A percentile compares a stretch with the other conserved stretches of the same genome.
phyloP scores from a whole-genome alignment of 1,140 invertebrate genomes.

The Drosophila quadrilineata region DNA sequence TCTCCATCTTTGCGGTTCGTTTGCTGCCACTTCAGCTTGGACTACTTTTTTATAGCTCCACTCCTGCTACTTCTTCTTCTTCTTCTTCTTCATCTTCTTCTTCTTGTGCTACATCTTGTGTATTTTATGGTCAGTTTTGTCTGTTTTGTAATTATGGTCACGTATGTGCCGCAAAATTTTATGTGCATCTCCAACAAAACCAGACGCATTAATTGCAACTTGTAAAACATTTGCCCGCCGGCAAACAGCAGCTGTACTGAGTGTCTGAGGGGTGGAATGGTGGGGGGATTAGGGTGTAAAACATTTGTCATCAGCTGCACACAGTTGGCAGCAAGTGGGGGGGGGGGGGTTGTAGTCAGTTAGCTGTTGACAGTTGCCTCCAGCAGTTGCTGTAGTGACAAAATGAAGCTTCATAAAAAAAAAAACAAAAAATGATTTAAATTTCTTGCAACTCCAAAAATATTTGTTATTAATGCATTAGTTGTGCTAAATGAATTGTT shows the following conservation, averaged over 20 bases:
- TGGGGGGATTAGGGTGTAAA: too few relatives aligned
- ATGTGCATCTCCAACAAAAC: conserved; percentile 27
- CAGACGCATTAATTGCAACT: conserved; percentile 47
- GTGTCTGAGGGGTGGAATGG: not conserved
- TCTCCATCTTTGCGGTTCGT: conserved; percentile 19
- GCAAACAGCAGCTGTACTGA: conserved; percentile 6
- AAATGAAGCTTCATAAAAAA: too few relatives aligned
- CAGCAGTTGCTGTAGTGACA: too few relatives aligned
- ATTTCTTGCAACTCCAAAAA: not conserved
- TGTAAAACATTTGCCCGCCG: conserved; percentile 27
- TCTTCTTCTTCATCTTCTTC: not conserved
- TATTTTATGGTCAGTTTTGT: conserved; percentile 36
- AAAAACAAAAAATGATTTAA: not conserved
- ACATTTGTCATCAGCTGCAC: conserved; percentile 16
- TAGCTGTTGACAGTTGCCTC: too few relatives aligned
- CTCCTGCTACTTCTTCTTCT: not conserved
- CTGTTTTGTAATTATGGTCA: conserved; percentile 52
- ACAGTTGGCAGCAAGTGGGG: too few relatives aligned
- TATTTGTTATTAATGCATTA: not conserved
- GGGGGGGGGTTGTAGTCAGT: too few relatives aligned
- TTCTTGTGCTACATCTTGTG: conserved; percentile 15
- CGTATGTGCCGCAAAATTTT: conserved; percentile 51
- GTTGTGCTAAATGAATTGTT: conserved; percentile 18
- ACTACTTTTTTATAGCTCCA: conserved; percentile 32
- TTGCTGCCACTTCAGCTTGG: conserved; percentile 34